phyloP scores from a whole-genome alignment of 2,888 invertebrate species.

The Drosophila anomalata region DNA sequence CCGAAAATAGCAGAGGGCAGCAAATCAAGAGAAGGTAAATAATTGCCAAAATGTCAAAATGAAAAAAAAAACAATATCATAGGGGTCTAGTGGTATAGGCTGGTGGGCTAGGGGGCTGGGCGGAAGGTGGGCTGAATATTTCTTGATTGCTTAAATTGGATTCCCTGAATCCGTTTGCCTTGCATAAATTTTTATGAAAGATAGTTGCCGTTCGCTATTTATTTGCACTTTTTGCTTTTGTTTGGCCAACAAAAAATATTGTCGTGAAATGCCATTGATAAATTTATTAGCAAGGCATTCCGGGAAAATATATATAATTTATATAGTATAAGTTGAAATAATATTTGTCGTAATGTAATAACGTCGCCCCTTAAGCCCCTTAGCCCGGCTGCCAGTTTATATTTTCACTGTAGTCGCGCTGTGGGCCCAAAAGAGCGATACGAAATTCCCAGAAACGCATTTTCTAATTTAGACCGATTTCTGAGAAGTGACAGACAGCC shows the following conservation, averaged over 20 bases:
- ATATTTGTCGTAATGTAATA: slow-evolving; percentile 16
- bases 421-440: slow-evolving; percentile 77
- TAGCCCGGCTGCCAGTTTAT: slow-evolving; percentile 11
- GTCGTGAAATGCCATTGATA: slow-evolving; percentile 33
- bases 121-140: neutral
- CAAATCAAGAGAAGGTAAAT: slow-evolving; percentile 44
- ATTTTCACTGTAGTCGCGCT: slow-evolving; percentile 43
- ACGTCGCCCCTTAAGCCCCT: neutral
- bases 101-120: neutral
- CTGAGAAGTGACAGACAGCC: slow-evolving; percentile 81
- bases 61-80: slow-evolving; percentile 18
- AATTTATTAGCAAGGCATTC: slow-evolving; percentile 23
- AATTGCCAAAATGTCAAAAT: slow-evolving; percentile 51
- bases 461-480: slow-evolving; percentile 83
- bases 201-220: slow-evolving; percentile 25
- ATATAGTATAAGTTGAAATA: neutral
- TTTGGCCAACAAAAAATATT: slow-evolving; percentile 6
- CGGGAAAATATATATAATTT: neutral
- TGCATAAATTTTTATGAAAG: slow-evolving; percentile 29
- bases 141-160: slow-evolving; percentile 1
- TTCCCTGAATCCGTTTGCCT: slow-evolving; percentile 16
- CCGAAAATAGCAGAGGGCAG: slow-evolving; percentile 51
- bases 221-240: slow-evolving; percentile 17
- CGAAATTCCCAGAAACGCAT: slow-evolving; percentile 82
- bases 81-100: neutral